These are phyloP conservation scores for Fistularia commersonii DNA, from an alignment of 2,797 vertebrate genomes.

Conservation along the genomic window DNA sequence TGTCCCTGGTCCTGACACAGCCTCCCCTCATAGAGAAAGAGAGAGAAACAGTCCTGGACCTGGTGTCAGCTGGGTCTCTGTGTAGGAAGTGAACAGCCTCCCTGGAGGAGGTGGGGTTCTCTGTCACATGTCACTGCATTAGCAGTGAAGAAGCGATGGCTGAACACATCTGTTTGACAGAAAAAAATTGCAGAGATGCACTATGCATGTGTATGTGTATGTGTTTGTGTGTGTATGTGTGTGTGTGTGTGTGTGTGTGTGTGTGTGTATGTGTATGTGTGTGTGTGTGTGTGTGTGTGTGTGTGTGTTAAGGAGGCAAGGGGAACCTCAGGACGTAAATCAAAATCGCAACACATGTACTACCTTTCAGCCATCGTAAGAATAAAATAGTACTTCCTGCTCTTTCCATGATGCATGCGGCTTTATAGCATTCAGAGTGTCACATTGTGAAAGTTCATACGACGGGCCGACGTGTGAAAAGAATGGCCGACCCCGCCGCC, in stretches of 20 bases:
- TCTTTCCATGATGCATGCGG: conserved; percentile 1
- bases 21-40: conserved; percentile 1
- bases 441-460: conserved; percentile 30
- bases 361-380: too few relatives aligned
- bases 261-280: too few relatives aligned
- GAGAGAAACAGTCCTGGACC: too few relatives aligned
- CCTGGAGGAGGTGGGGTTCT: conserved; percentile 47
- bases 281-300: too few relatives aligned
- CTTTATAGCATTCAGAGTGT: conserved; percentile 17
- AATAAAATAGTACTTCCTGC: neutral
- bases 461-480: conserved; percentile 38
- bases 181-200: too few relatives aligned
- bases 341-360: too few relatives aligned
- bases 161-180: conserved; percentile 21
- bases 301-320: too few relatives aligned
- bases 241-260: too few relatives aligned
- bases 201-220: too few relatives aligned
- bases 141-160: conserved; percentile 30
- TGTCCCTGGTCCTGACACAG: conserved; percentile 51
- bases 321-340: too few relatives aligned
- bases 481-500: conserved; percentile 54
- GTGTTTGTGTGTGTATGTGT: too few relatives aligned
- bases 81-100: conserved; percentile 37
- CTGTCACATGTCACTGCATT: conserved; percentile 54
- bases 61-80: conserved; percentile 26